These are phyloP conservation scores for Ichneumoninae sp. DNA, from an alignment of 2,888 invertebrate species.

Conservation along the genomic window DNA sequence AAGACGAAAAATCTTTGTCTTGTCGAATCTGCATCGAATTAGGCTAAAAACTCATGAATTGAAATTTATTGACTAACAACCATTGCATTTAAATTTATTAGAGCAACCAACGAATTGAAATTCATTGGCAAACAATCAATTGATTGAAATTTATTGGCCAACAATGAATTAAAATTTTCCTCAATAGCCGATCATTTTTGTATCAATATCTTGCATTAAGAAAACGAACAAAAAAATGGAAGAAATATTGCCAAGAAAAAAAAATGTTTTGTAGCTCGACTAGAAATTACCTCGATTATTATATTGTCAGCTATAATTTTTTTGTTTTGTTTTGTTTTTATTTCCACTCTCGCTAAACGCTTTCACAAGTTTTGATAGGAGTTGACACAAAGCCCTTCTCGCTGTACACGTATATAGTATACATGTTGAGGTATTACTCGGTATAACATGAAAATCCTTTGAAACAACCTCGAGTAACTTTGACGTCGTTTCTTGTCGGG, in stretches of 20 bases:
- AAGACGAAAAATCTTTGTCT: not conserved
- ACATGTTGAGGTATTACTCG: constrained; percentile 31
- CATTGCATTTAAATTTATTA: no score
- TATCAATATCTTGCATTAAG: no score
- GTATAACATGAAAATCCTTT: constrained; percentile 55
- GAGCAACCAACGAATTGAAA: no score
- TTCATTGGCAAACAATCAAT: no score
- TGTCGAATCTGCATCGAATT: no score
- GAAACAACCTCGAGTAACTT: constrained; percentile 52
- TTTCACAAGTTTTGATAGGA: constrained; percentile 38
- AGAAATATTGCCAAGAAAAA: not conserved
- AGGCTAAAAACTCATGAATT: no score
- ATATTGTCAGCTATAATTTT: constrained; percentile 4
- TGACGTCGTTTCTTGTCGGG: constrained; percentile 39
- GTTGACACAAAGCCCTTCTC: constrained; percentile 6
- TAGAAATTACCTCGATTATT: not conserved
- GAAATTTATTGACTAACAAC: no score
- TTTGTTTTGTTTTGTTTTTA: not conserved
- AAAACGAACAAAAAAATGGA: not conserved
- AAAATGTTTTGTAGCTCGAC: not conserved
- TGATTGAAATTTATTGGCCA: no score
- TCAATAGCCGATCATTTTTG: no score
- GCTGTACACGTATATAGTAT: not conserved
- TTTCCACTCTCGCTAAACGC: constrained; percentile 22
- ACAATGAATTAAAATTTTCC: not conserved